Conservation (phyloP, 2,888 invertebrate species). For the Cheilosia impressa region DNA sequence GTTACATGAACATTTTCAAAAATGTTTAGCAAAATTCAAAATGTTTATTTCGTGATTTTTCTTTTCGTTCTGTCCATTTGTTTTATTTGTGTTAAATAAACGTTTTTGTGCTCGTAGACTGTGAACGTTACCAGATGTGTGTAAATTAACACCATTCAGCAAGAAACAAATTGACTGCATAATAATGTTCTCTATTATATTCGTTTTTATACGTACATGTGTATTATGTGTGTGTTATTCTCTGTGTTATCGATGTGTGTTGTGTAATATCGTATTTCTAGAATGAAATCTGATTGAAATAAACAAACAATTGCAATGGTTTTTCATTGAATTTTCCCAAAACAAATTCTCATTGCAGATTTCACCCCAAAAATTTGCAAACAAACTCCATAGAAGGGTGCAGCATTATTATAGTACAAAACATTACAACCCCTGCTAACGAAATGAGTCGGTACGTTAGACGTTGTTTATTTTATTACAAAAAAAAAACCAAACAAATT, state of each 20-base stretch:
- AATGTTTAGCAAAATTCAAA: conserved; percentile 28
- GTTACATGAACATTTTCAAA: conserved; percentile 30
- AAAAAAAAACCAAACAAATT: conserved; percentile 9
- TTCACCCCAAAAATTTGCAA: conserved; percentile 75
- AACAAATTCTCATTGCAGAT: conserved; percentile 76
- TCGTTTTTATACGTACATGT: conserved; percentile 46
- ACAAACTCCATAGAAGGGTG: conserved; percentile 75
- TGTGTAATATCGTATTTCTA: conserved; percentile 57
- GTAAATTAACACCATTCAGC: conserved; percentile 42
- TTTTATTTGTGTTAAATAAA: conserved; percentile 45
- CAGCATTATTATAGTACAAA: conserved; percentile 75
- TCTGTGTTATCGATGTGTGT: conserved; percentile 68
- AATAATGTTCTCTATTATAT: conserved; percentile 50
- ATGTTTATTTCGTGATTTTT: conserved; percentile 20
- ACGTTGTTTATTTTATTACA: conserved; percentile 61
- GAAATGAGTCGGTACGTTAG: conserved; percentile 77
- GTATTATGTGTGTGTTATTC: conserved; percentile 50
- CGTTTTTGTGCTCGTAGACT: conserved; percentile 60
- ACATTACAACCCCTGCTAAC: conserved; percentile 77
- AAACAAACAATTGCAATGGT: conserved; percentile 29
- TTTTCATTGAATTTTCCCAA: conserved; percentile 63
- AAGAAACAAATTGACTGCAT: conserved; percentile 14
- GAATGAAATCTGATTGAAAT: conserved; percentile 46
- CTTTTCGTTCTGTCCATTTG: conserved; percentile 11
- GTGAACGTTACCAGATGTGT: conserved; percentile 57